Conservation (phyloP, 2,888 invertebrate species). For the Conops quadrifasciatus region DNA sequence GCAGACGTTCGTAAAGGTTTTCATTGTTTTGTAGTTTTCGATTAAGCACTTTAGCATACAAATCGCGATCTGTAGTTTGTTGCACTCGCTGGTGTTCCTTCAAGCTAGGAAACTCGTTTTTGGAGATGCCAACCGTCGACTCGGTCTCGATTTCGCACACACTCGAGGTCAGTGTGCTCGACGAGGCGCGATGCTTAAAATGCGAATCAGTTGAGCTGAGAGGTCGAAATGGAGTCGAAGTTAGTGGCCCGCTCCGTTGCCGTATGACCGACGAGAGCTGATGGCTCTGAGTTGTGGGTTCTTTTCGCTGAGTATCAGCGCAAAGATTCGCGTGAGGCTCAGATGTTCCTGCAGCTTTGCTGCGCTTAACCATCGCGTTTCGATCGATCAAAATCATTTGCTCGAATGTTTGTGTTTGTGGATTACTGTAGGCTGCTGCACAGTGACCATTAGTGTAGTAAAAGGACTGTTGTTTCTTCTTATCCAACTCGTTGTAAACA, state of each 20-base stretch:
- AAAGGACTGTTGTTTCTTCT: not conserved
- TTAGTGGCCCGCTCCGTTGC: slow-evolving; percentile 51
- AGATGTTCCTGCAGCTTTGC: slow-evolving; percentile 37
- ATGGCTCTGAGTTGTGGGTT: not conserved
- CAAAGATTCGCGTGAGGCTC: slow-evolving; percentile 39
- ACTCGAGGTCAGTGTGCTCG: slow-evolving; percentile 33
- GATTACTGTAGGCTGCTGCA: slow-evolving; percentile 41
- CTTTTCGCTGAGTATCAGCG: slow-evolving; percentile 36
- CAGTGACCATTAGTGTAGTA: slow-evolving; percentile 44
- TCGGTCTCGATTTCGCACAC: slow-evolving; percentile 45
- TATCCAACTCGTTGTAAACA: not conserved
- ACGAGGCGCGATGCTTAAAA: not conserved
- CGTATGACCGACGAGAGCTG: slow-evolving; percentile 35
- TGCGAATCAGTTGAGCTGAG: slow-evolving; percentile 31
- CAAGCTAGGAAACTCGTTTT: slow-evolving; percentile 58
- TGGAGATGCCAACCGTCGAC: not conserved
- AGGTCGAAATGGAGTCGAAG: slow-evolving; percentile 52
- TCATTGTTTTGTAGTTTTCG: slow-evolving; percentile 52
- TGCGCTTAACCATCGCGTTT: slow-evolving; percentile 54
- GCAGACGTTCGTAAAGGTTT: slow-evolving; percentile 58
- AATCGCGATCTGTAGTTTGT: slow-evolving; percentile 60
- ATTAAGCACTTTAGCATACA: slow-evolving; percentile 58
- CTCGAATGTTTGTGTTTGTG: slow-evolving; percentile 50
- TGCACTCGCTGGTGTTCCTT: slow-evolving; percentile 62
- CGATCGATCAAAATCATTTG: slow-evolving; percentile 60